Base-by-base conservation (phyloP, 1,140 invertebrate genomes). In the Linepithema humile region DNA sequence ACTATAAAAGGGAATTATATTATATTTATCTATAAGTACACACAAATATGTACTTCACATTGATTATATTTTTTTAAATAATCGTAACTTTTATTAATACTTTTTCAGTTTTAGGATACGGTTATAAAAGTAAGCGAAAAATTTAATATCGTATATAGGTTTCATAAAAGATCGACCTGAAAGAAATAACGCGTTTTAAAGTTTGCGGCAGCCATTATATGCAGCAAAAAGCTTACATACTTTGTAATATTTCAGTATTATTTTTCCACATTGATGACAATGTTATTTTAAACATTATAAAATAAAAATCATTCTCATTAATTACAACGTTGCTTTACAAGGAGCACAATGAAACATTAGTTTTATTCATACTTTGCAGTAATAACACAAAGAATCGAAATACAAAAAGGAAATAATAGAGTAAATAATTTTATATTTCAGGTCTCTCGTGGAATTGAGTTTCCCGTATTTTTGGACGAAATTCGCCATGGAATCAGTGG, bases 81-180 rank as follows among this genome's bases (percentile, higher is more conserved):
- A 29, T 20, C 7, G 10, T 40, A 60, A 60, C 40, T 43, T 73
- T 74, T 40, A 59, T 35, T 26, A 40, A 32, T 60, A n/a, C 17
- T n/a, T 12, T 5, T 73, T 20, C 10, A 26, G 35, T 23, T 43
- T 43, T 2, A 60, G 29, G 20, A 17, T 2, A n/a, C 7, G 3
- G 9, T 45, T 45, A 40, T 43, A 40, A 74, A 59, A 74, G 23
- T 20, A 40, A 74, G 53, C 10, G 29, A 69, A 35, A 75, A 83
- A 59, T 74, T 43, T 62, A 85, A 83, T 85, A 85, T 83, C 23
- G 43, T 32, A 26, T 32, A 20, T 45, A 59, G 35, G 69, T 67
- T 84, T 64, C 59, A n/a, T 38, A 43, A n/a, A 75, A 45, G 55
- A 45, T 69, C 64, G 64, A 43, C 48, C 23, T 80, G 77, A 70